These are phyloP conservation scores for Choloepus didactylus DNA, from an alignment of 2,797 vertebrate genomes.

Conservation along the genomic window DNA sequence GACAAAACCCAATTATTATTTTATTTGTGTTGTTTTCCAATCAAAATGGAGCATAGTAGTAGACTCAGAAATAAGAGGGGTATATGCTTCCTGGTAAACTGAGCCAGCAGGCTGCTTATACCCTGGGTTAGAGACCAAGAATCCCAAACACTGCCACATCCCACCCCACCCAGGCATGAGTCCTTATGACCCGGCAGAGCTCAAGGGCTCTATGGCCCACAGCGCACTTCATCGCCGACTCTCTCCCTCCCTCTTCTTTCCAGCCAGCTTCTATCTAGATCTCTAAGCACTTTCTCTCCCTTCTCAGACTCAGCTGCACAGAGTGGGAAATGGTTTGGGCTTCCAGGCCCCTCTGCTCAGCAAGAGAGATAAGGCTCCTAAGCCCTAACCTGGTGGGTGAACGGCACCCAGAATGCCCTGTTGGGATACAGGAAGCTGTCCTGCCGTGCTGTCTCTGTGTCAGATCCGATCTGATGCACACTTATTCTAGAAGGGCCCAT, in stretches of 20 bases:
- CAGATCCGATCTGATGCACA: neutral
- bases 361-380: neutral
- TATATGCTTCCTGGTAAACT: neutral
- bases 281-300: no score
- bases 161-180: neutral
- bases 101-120: neutral
- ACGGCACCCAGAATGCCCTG: no score
- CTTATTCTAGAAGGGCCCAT: neutral
- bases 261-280: no score
- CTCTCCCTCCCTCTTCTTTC: neutral
- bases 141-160: neutral
- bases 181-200: accelerated
- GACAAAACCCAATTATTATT: neutral
- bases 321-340: accelerated
- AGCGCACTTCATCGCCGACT: no score
- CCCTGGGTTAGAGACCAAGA: neutral
- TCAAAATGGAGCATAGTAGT: neutral
- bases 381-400: neutral
- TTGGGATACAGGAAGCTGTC: neutral
- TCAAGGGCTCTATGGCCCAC: accelerated
- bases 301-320: no score
- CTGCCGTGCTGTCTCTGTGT: neutral
- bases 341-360: neutral
- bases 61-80: neutral
- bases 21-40: neutral